These are phyloP conservation scores for Pseudoips prasinana DNA, from an alignment of 2,888 invertebrate species.

Conservation along the genomic window DNA sequence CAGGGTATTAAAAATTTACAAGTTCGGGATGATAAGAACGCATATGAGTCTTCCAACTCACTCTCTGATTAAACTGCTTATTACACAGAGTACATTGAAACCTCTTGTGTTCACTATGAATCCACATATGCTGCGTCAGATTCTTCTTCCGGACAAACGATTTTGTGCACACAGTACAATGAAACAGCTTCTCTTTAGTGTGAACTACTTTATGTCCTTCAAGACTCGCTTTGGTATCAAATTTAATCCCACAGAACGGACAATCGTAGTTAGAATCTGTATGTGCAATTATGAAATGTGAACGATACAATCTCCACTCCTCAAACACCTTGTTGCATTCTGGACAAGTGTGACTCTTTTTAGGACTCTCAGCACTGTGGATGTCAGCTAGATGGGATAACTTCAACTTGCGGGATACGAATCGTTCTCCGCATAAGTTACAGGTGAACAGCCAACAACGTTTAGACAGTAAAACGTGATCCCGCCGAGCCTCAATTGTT, in stretches of 20 bases:
- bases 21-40: slow-evolving; percentile 54
- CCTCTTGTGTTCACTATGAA: slow-evolving; percentile 54
- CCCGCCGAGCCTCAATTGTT: slow-evolving; percentile 20
- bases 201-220: slow-evolving; percentile 66
- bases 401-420: slow-evolving; percentile 38
- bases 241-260: slow-evolving; percentile 45
- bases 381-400: slow-evolving; percentile 38
- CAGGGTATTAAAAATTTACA: slow-evolving; percentile 43
- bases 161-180: slow-evolving; percentile 67
- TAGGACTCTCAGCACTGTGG: slow-evolving; percentile 38
- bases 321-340: slow-evolving; percentile 42
- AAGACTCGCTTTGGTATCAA: slow-evolving; percentile 51
- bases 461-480: slow-evolving; percentile 43
- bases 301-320: slow-evolving; percentile 32
- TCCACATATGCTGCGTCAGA: slow-evolving; percentile 54
- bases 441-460: slow-evolving; percentile 51
- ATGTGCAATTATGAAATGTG: slow-evolving; percentile 48
- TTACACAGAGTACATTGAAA: slow-evolving; percentile 49
- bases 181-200: slow-evolving; percentile 62
- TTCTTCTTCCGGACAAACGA: slow-evolving; percentile 53
- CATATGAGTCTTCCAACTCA: slow-evolving; percentile 55
- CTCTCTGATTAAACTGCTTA: slow-evolving; percentile 45
- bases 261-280: slow-evolving; percentile 45
- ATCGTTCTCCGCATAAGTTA: slow-evolving; percentile 43
- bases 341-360: slow-evolving; percentile 39